Evolutionary conservation across 2,888 invertebrate species (phyloP).

Genomic region (Busseola fusca): DNA sequence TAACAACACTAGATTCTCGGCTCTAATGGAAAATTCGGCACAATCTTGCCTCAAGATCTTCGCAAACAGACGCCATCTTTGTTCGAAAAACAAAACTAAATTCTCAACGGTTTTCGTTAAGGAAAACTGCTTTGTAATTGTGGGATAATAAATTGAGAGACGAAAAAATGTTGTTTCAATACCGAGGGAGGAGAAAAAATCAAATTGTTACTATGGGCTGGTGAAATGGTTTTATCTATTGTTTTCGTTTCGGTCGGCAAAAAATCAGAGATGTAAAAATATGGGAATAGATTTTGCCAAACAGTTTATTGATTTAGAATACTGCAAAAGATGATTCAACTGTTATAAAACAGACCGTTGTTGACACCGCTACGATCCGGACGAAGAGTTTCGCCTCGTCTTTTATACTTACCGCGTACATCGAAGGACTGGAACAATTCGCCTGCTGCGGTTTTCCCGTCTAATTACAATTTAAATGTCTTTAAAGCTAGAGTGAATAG

Average conservation of each 20-base stretch:
- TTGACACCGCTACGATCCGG: too few relatives aligned
- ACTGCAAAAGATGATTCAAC: neutral
- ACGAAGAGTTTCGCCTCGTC: too few relatives aligned
- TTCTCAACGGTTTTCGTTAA: conserved; percentile 68
- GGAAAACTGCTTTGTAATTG: conserved; percentile 73
- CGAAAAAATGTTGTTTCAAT: conserved; percentile 59
- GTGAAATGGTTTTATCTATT: conserved; percentile 33
- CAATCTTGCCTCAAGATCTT: conserved; percentile 80
- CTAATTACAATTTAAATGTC: too few relatives aligned
- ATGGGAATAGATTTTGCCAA: neutral
- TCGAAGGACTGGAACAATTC: too few relatives aligned
- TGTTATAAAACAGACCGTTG: neutral
- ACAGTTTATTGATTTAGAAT: neutral
- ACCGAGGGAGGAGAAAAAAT: conserved; percentile 50
- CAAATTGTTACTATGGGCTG: conserved; percentile 47
- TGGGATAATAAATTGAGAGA: conserved; percentile 65
- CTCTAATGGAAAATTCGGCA: conserved; percentile 80
- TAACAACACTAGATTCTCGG: conserved; percentile 71
- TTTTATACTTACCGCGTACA: too few relatives aligned
- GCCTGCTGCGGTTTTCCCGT: too few relatives aligned
- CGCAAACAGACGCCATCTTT: conserved; percentile 77
- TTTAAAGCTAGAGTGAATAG: too few relatives aligned
- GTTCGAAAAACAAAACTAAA: conserved; percentile 69
- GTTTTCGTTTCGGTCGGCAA: conserved; percentile 4
- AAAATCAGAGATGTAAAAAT: neutral